Base-by-base conservation (phyloP, 2,888 invertebrate species). In the Metallyticus violacea region DNA sequence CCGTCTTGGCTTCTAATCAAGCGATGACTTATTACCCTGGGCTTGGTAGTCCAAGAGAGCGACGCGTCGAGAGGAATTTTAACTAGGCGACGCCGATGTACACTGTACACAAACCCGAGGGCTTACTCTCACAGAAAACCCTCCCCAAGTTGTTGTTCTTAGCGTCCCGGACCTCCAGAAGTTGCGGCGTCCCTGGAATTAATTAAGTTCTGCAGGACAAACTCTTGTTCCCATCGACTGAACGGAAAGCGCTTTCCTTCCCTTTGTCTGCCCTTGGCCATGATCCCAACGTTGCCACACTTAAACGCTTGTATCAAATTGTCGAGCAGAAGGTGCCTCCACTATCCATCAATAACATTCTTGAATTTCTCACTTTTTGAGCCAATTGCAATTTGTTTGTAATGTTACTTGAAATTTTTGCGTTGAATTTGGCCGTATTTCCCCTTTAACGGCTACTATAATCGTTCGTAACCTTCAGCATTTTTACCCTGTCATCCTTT, bases 1-100 rank as follows among this genome's bases (percentile, higher is more conserved):
- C 90, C 90, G 90, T 88, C 88, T 83, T 85, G 28, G 86, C 81
- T 85, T 87, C 86, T 88, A 87, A 88, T 88, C 88, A 87, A 82
- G 85, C 87, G 87, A 88, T 88, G 88, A 88, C 88, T 88, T 88
- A 88, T 88, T 88, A 82, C 87, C 86, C 85, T 27, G n/a, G n/a
- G n/a, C n/a, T n/a, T n/a, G n/a, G n/a, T n/a, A 85, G 29, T 85
- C 81, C 40, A 62, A 62, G 40, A 62, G 40, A 62, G 40, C 40
- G 40, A 62, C 15, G 40, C 30, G 40, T 84, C 77, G 82, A 77
- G 15, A 83, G 84, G 87, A 87, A 87, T 87, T 87, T 86, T 87
- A 87, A 87, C 86, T 85, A 87, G 40, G 40, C 40, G 40, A 62
- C 40, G 40, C 40, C 40, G 40, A 62, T 62, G 40, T 62, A 62